Evolutionary conservation across 2,888 invertebrate genomes (phyloP).

Genomic region (Notodonta dromedarius): DNA sequence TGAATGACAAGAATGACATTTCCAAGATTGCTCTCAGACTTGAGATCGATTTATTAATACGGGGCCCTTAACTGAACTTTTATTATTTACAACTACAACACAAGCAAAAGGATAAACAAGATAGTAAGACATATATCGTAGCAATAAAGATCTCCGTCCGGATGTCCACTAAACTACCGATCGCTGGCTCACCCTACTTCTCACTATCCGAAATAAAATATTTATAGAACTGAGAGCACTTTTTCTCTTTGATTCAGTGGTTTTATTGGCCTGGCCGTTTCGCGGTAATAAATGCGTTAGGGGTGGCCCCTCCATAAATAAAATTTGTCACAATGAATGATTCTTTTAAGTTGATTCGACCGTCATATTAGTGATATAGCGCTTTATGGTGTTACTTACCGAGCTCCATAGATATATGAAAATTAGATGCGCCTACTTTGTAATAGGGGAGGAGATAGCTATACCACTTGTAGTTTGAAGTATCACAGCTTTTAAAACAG

Average conservation of each 20-base stretch:
- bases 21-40: too few species aligned
- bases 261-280: constrained; percentile 79
- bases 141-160: constrained; percentile 2
- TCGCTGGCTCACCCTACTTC: constrained; percentile 60
- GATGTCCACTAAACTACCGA: constrained; percentile 29
- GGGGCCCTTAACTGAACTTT: too few species aligned
- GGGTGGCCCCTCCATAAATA: constrained; percentile 71
- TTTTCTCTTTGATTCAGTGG: constrained; percentile 84
- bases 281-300: constrained; percentile 77
- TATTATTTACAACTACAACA: too few species aligned
- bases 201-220: constrained; percentile 84
- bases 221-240: constrained; percentile 81
- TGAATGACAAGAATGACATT: too few species aligned
- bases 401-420: constrained; percentile 1
- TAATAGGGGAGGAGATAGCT: too few species aligned
- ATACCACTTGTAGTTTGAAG: too few species aligned
- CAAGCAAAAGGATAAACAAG: neutral
- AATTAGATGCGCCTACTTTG: too few species aligned
- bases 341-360: constrained; percentile 57
- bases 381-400: constrained; percentile 36
- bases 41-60: too few species aligned
- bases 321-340: constrained; percentile 79
- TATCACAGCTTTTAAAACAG: too few species aligned
- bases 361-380: constrained; percentile 52
- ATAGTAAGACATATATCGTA: constrained; percentile 1